These are phyloP conservation scores for Papilio elwesi DNA, from an alignment of 2,888 invertebrate genomes.

Conservation along the genomic window DNA sequence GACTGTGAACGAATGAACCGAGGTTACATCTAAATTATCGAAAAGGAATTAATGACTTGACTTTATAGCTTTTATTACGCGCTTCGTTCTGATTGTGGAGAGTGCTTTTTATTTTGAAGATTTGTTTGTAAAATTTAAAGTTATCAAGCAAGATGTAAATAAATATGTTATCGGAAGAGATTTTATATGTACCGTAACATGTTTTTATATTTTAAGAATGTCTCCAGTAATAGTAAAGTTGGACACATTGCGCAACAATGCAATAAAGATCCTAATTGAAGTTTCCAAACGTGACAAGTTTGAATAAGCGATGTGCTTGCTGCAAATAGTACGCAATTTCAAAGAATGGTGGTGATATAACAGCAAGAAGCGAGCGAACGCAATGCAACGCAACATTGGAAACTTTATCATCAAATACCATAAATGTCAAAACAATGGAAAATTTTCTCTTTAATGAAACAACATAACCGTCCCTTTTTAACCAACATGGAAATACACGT, in stretches of 20 bases:
- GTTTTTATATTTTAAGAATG: too few species aligned
- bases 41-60: too few species aligned
- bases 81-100: too few species aligned
- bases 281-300: constrained; percentile 13
- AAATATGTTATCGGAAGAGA: too few species aligned
- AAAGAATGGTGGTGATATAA: constrained; percentile 20
- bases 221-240: too few species aligned
- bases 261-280: constrained; percentile 5
- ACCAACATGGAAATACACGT: background rate
- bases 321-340: constrained; percentile 12
- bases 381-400: background rate
- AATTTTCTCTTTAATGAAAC: background rate
- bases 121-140: too few species aligned
- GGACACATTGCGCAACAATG: background rate
- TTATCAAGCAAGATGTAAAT: too few species aligned
- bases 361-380: background rate
- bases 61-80: too few species aligned
- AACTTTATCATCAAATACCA: constrained; percentile 5
- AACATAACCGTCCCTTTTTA: background rate
- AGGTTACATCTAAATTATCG: background rate
- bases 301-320: constrained; percentile 1
- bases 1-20: constrained; percentile 53
- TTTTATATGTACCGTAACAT: too few species aligned
- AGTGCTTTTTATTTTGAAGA: too few species aligned
- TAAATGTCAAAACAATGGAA: constrained; percentile 6